These are phyloP conservation scores for Bicyclus anynana DNA, from an alignment of 1,140 invertebrate species.

Conservation along the genomic window DNA sequence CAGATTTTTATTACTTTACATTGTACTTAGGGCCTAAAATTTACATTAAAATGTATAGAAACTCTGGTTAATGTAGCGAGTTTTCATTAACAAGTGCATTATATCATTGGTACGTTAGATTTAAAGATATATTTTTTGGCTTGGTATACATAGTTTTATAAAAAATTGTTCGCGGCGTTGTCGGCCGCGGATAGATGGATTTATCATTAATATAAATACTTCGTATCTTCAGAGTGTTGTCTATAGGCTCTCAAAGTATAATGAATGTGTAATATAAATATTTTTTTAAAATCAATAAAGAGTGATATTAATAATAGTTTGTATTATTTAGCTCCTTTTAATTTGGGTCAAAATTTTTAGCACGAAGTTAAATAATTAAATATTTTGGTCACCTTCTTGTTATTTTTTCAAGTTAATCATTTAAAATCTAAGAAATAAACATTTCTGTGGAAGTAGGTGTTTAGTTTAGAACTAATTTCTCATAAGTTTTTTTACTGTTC, in stretches of 20 bases:
- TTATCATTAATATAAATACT: constrained; percentile 18
- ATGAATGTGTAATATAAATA: constrained; percentile 73
- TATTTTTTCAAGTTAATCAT: no score
- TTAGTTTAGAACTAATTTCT: no score
- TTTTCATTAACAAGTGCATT: background rate
- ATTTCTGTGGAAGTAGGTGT: no score
- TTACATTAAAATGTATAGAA: constrained; percentile 25
- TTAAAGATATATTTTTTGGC: constrained; percentile 51
- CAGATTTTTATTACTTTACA: constrained; percentile 44
- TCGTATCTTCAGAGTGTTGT: constrained; percentile 55
- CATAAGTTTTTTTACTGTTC: background rate
- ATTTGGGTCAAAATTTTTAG: no score
- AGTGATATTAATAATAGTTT: constrained; percentile 62
- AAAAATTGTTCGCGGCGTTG: constrained; percentile 7
- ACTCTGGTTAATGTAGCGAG: constrained; percentile 31
- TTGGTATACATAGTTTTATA: constrained; percentile 51
- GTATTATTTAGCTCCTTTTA: constrained; percentile 34
- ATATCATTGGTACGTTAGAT: constrained; percentile 36
- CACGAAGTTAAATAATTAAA: no score
- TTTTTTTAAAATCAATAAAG: constrained; percentile 76
- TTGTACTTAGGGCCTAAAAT: constrained; percentile 64
- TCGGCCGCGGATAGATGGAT: constrained; percentile 7
- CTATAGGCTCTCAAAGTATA: constrained; percentile 61
- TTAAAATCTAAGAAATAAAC: no score
- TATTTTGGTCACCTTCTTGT: no score